Evolutionary conservation across 1,140 invertebrate genomes (phyloP), one percentile per base, ranked within the genome.

Genomic region (Cyclina sinensis): DNA sequence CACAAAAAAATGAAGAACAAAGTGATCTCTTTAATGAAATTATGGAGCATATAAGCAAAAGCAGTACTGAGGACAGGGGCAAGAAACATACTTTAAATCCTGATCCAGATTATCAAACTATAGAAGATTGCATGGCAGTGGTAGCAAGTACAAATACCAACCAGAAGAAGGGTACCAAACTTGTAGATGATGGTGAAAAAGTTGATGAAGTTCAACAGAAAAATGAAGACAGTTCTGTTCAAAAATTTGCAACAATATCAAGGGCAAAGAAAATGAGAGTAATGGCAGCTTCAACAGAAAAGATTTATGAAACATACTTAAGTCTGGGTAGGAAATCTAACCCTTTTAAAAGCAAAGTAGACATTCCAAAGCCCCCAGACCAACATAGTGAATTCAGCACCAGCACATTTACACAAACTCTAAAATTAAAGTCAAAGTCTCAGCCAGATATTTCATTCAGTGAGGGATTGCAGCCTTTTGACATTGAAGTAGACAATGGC

Each of bases 281-380:
- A 32, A 76, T 87, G 74, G 85, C 85, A 24, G 85, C 85, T 37
- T 87, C 85, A 21, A 78, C 85, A n/a, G 85, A 87, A 24, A 87
- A 87, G 39, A 87, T 87, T n/a, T 87, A 87, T 65, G 85, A 87
- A 62, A 87, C 85, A 16, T 87, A 87, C 59, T 62, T 87, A 5
- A 87, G 85, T 70, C 48, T 68, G 4, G 85, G 85, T n/a, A 11
- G 76, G 21, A 87, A 80, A 12, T 12, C 32, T 37, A 87, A 87
- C n/a, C 74, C 74, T 32, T 70, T 70, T 27, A 83, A 83, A 51
- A 43, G 3, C 21, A 83, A 70, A 65, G 32, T 32, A 11, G 74
- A 57, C 4, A 21, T 30, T 1, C 30, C 43, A 0, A 51, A 78
- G 27, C 30, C 30, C 18, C 70, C 35, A 4, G 35, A n/a, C 1